Evolutionary conservation across 2,888 invertebrate genomes (phyloP).

Genomic region (Cosmopolites sordidus): DNA sequence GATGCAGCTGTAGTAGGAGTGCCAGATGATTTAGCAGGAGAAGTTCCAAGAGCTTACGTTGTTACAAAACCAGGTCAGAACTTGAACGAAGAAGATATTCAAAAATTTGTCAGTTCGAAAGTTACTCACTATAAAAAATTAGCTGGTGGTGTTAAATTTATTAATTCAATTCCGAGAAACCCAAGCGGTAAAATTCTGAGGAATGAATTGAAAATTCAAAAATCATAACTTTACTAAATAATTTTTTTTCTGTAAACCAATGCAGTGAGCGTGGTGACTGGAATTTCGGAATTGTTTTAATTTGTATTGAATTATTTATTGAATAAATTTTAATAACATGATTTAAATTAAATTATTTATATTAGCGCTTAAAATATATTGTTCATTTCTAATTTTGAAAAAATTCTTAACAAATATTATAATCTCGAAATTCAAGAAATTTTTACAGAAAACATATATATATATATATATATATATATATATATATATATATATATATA

Average conservation of each 20-base stretch:
- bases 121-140: slow-evolving; percentile 70
- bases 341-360: too few species aligned
- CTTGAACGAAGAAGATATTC: slow-evolving; percentile 56
- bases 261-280: too few species aligned
- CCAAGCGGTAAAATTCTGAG: slow-evolving; percentile 73
- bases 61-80: slow-evolving; percentile 57
- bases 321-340: too few species aligned
- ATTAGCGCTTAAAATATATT: too few species aligned
- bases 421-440: too few species aligned
- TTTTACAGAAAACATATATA: too few species aligned
- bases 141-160: slow-evolving; percentile 65
- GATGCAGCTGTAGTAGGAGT: slow-evolving; percentile 79
- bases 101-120: slow-evolving; percentile 58
- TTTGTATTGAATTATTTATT: too few species aligned
- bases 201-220: slow-evolving; percentile 56
- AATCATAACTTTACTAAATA: slow-evolving; percentile 10
- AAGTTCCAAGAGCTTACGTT: slow-evolving; percentile 71
- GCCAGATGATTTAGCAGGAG: slow-evolving; percentile 65
- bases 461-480: too few species aligned
- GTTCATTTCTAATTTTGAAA: too few species aligned
- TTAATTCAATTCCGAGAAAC: slow-evolving; percentile 68
- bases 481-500: too few species aligned
- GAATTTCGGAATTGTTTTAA: too few species aligned
- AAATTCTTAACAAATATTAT: too few species aligned
- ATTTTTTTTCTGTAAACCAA: background rate